Conservation (phyloP, 1,140 invertebrate genomes). For the Whitmania pigra region DNA sequence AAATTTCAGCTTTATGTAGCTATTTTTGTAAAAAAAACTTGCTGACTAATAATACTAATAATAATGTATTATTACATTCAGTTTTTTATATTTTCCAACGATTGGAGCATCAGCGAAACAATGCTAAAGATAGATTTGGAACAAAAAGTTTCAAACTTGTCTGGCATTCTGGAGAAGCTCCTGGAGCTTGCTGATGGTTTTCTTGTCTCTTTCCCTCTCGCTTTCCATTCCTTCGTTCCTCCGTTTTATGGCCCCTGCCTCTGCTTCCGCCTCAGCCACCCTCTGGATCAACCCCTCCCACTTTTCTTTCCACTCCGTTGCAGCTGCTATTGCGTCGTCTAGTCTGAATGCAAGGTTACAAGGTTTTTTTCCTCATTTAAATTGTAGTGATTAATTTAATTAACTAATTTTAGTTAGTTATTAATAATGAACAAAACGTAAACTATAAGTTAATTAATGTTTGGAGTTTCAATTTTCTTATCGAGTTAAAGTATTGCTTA, state of each 20-base stretch:
- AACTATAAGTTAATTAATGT: too few relatives aligned
- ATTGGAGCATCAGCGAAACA: too few relatives aligned
- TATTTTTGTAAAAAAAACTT: too few relatives aligned
- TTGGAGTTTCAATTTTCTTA: too few relatives aligned
- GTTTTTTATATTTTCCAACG: too few relatives aligned
- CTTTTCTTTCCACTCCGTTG: conserved; percentile 41
- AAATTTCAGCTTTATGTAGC: too few relatives aligned
- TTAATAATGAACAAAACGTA: too few relatives aligned
- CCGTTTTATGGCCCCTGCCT: conserved; percentile 44
- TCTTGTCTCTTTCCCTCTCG: conserved; percentile 38
- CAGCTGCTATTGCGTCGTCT: conserved; percentile 43
- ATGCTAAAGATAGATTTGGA: neutral
- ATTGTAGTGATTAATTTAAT: too few relatives aligned
- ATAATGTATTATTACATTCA: too few relatives aligned
- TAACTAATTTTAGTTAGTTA: too few relatives aligned
- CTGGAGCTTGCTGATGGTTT: conserved; percentile 38
- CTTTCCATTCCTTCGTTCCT: conserved; percentile 44
- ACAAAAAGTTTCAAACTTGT: conserved; percentile 22
- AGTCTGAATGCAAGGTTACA: conserved; percentile 36
- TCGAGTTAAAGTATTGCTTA: too few relatives aligned
- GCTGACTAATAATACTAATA: too few relatives aligned
- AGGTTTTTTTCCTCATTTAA: neutral
- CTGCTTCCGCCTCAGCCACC: conserved; percentile 45
- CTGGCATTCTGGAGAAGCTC: conserved; percentile 39
- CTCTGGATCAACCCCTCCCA: conserved; percentile 44